Evolutionary conservation across 2,113 vertebrate species (phyloP), one percentile per base, ranked within the genome.

Genomic region (Ceratotherium simum): DNA sequence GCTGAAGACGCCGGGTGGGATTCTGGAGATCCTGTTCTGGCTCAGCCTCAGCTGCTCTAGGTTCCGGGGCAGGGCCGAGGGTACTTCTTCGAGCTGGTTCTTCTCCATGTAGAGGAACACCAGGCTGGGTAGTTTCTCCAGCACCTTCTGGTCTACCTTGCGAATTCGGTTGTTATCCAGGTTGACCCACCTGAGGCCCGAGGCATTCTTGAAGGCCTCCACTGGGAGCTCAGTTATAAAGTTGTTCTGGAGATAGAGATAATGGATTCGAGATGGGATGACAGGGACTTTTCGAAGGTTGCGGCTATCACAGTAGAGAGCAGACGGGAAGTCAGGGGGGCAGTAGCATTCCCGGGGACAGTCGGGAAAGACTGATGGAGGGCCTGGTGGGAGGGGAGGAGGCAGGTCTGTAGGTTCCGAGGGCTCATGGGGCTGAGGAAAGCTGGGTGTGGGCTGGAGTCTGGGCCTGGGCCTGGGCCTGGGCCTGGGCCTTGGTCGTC

Each of bases 201-300:
- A 99, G 97, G 99, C 99, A 0, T 99, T 99, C 72, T 96, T 95
- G 97, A 99, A 99, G 29, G 99, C 94, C 56, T 99, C 99, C n/a
- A 99, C 98, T 0, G 99, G 99, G 73, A 99, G 99, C 93, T 99
- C 99, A 0, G 99, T 99, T 64, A 99, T 99, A 99, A 99, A 99
- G 98, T 99, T 99, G 98, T 99, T 99, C 98, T 99, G 99, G 65
- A 99, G 99, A 95, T 99, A 99, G 93, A 99, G 98, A 98, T 99
- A 99, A 95, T 99, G 99, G 94, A 99, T 99, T 96, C 99, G 99
- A 14, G 98, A 2, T 0, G 99, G 99, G 98, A 99, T 99, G 95
- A 98, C 17, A 0, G 99, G 99, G 79, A 99, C 99, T 90, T 97
- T 98, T 33, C 99, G 99, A 94, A 99, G 99, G 99, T 99, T 99